Percentiles rank a stretch among this genome's conserved stretches.
phyloP scores from a whole-genome alignment of 92 coral and sea anemone genomes.

The Phenganax stokvisi region DNA sequence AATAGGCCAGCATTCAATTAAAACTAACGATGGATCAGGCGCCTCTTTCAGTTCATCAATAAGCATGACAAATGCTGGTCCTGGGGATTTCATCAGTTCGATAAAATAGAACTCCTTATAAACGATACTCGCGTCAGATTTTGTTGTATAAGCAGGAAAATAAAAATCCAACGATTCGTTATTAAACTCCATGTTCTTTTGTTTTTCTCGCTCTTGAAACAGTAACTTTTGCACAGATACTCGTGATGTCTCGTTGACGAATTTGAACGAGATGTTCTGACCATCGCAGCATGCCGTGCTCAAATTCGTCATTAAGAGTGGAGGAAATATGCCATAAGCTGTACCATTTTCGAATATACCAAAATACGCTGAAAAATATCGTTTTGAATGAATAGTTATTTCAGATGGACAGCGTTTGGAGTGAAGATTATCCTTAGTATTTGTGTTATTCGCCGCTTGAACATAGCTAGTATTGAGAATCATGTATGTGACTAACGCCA shows the following conservation, averaged over 20 bases:
- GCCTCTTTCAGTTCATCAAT: conserved; percentile 15
- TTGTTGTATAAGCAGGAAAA: conserved; percentile 16
- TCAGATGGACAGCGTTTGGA: background rate
- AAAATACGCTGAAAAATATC: conserved; percentile 5
- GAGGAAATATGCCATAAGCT: conserved; percentile 20
- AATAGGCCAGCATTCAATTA: conserved; percentile 34
- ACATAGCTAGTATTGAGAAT: background rate
- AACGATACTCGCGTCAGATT: background rate
- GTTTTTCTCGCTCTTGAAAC: background rate
- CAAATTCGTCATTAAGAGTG: background rate
- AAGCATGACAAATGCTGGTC: conserved; percentile 32
- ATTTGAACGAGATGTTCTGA: background rate
- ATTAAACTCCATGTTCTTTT: background rate
- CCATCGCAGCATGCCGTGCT: background rate
- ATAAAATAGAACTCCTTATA: conserved; percentile 25
- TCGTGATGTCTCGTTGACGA: conserved; percentile 9
- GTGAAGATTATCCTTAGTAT: background rate
- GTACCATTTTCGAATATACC: background rate
- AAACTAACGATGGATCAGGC: conserved; percentile 12
- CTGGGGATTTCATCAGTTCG: conserved; percentile 21
- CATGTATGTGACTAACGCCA: too few relatives aligned
- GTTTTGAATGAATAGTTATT: background rate
- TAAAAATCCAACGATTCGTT: background rate
- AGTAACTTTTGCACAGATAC: conserved; percentile 14
- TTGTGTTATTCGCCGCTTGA: background rate